Conservation (phyloP, 1,140 invertebrate genomes). For the Heliconius melpomene region DNA sequence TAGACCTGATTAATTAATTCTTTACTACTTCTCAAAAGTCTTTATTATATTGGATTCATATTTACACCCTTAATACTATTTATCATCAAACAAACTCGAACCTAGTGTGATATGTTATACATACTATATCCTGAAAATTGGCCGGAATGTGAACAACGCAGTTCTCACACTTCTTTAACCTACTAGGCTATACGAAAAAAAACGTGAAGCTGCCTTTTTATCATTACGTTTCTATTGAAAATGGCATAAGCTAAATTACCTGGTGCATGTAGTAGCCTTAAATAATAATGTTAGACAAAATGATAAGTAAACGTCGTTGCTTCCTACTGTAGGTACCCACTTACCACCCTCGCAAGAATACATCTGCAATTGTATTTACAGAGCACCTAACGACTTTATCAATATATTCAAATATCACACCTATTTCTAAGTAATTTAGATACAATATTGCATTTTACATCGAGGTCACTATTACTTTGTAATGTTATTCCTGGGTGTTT, state of each 20-base stretch:
- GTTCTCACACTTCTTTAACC: too few species aligned
- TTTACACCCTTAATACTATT: too few species aligned
- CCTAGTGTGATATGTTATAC: too few species aligned
- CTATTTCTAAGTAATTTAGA: neutral
- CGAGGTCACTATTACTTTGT: slow-evolving; percentile 19
- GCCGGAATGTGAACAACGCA: too few species aligned
- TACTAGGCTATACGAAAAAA: too few species aligned
- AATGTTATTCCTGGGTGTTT: slow-evolving; percentile 31
- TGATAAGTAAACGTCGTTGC: slow-evolving; percentile 35
- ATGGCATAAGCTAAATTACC: neutral
- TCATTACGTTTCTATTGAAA: neutral
- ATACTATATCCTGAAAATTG: too few species aligned
- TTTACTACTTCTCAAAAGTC: too few species aligned
- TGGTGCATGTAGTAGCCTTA: neutral
- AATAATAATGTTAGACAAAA: slow-evolving; percentile 4
- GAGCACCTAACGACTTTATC: neutral
- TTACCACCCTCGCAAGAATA: slow-evolving; percentile 31
- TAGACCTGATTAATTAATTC: neutral
- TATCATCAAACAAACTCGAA: too few species aligned
- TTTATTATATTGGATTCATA: too few species aligned
- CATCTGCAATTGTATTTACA: slow-evolving; percentile 27
- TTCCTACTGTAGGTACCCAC: slow-evolving; percentile 37
- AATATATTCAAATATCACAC: slow-evolving; percentile 1
- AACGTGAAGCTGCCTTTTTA: neutral
- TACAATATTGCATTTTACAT: slow-evolving; percentile 12